These are phyloP conservation scores for Garra rufa DNA, from an alignment of 2,113 vertebrate species.

Conservation along the genomic window DNA sequence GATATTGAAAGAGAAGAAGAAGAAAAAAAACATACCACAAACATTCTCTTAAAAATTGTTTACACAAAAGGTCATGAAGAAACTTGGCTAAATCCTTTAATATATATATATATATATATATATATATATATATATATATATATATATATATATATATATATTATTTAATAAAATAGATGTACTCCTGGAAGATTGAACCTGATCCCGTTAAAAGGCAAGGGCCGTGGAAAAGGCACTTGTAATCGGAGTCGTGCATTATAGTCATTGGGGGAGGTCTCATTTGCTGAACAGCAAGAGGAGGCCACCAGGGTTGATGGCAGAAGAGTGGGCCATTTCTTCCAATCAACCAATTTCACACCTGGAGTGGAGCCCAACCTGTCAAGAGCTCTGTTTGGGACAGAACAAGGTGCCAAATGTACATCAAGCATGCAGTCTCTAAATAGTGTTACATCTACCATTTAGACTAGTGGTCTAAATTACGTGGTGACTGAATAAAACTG, in stretches of 20 bases:
- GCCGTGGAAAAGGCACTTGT: slow-evolving; percentile 51
- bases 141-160: too few species aligned
- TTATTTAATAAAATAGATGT: too few species aligned
- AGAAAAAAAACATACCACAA: neutral
- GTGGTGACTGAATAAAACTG: too few species aligned
- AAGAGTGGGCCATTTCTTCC: slow-evolving; percentile 56
- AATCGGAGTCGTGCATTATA: slow-evolving; percentile 56
- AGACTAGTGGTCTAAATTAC: neutral
- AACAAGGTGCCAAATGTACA: neutral
- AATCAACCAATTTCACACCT: slow-evolving; percentile 52
- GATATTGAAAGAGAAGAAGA: neutral
- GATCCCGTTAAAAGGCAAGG: slow-evolving; percentile 13
- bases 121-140: too few species aligned
- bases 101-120: too few species aligned
- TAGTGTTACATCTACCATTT: neutral
- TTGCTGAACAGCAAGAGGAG: slow-evolving; percentile 52
- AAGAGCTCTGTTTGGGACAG: slow-evolving; percentile 43
- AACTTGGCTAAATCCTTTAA: too few species aligned
- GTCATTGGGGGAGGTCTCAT: slow-evolving; percentile 46
- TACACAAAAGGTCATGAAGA: neutral
- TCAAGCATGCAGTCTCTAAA: slow-evolving; percentile 15
- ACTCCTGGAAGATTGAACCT: neutral
- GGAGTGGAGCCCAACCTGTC: slow-evolving; percentile 40
- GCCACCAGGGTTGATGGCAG: slow-evolving; percentile 34
- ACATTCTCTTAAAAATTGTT: neutral